Base-by-base conservation (phyloP, 2,888 invertebrate genomes). In the Torymus aiolomorphi region DNA sequence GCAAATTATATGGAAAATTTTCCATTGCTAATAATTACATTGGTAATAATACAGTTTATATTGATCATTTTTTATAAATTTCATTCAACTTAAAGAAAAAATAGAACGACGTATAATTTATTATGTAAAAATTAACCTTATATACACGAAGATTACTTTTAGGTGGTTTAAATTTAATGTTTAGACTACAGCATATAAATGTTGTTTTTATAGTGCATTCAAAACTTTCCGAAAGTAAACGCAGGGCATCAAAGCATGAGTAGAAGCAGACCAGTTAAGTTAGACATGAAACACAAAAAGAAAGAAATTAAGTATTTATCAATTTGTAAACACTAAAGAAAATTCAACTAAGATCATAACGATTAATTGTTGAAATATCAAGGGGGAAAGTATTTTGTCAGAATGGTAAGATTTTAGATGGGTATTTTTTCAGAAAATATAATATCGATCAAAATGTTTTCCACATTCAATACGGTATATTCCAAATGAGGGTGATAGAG, bases 181-280 rank as follows among this genome's bases (percentile, higher is more conserved):
- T 59, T 74, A 70, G 24, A 20, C 31, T 65, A 56, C 74, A 71
- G 63, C 63, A 73, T 74, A 69, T 74, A 52, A 69, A 74, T 51
- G 78, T 69, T 65, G 74, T 72, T 56, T 74, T 78, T 79, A 79
- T 74, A 79, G 74, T 59, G 59, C 78, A 69, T 63, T 74, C 65
- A 79, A 79, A 66, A 74, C 78, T 79, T 74, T 74, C 66, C 66
- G 31, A 79, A 69, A 70, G 74, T 70, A 74, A 79, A 51, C 70
- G 74, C 51, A 74, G 74, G 63, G 57, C 74, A 79, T 79, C 78
- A 74, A 73, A 79, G 70, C 78, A 79, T 63, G 78, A 78, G 78
- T 79, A 71, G 78, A 79, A 74, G 70, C 67, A 79, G 78, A 74
- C 70, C 74, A 69, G 62, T 79, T 63, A 74, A 18, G 78, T 63